These are phyloP conservation scores for Aporrectodea caliginosa DNA, from an alignment of 1,140 invertebrate genomes.

Conservation along the genomic window DNA sequence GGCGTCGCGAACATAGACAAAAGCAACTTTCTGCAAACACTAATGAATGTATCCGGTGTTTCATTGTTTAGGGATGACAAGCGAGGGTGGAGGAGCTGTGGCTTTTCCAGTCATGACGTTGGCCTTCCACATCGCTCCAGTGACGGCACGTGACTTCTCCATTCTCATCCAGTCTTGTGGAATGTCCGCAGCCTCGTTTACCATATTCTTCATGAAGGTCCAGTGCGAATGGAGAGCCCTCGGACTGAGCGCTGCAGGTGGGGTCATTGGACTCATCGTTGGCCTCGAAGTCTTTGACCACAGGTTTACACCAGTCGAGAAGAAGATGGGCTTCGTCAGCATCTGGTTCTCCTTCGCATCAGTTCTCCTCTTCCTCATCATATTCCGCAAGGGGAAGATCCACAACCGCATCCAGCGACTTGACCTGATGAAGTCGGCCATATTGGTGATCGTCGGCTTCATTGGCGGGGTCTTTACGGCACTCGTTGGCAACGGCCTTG, in stretches of 20 bases:
- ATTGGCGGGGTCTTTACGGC: constrained; percentile 44
- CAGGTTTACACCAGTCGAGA: constrained; percentile 34
- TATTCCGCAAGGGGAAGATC: constrained; percentile 39
- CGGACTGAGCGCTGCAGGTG: constrained; percentile 40
- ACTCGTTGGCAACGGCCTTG: constrained; percentile 42
- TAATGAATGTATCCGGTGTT: too few species aligned
- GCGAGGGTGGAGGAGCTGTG: constrained; percentile 44
- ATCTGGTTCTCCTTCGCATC: constrained; percentile 46
- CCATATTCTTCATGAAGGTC: constrained; percentile 42
- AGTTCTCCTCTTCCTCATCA: constrained; percentile 41
- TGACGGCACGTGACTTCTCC: constrained; percentile 43
- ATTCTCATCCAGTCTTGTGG: constrained; percentile 44
- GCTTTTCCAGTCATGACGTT: constrained; percentile 48
- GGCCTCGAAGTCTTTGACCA: constrained; percentile 39
- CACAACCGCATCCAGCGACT: constrained; percentile 37
- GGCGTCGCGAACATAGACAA: too few species aligned
- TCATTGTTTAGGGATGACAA: constrained; percentile 42
- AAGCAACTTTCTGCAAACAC: too few species aligned
- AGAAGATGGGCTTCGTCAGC: constrained; percentile 46
- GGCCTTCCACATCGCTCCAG: constrained; percentile 37
- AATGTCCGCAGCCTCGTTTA: constrained; percentile 40
- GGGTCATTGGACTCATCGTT: constrained; percentile 38
- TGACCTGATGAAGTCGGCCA: constrained; percentile 35
- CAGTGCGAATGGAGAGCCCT: constrained; percentile 40
- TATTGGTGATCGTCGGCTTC: constrained; percentile 41